Conservation (phyloP, 35 echinoderm and acorn worm species). For the Diadema setosum region DNA sequence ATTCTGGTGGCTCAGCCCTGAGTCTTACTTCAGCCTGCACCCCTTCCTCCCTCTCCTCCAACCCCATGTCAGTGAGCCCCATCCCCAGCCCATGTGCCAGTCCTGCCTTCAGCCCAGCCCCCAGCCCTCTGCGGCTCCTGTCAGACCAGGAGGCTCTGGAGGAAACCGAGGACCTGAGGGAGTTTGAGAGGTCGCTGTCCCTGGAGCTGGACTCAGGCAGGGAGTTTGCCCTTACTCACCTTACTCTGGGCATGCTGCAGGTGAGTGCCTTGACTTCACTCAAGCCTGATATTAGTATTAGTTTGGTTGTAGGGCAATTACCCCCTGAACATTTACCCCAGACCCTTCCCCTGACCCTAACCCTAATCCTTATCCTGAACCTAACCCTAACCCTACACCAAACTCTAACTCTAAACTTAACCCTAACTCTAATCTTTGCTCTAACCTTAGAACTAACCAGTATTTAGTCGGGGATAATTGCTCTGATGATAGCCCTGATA, state of each 20-base stretch:
- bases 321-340: too few relatives aligned
- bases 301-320: too few relatives aligned
- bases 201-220: conserved; percentile 49
- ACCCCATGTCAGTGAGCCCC: background rate
- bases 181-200: conserved; percentile 86
- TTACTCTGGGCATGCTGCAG: conserved; percentile 89
- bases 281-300: background rate
- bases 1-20: background rate
- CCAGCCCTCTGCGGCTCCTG: conserved; percentile 54
- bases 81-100: background rate
- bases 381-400: too few relatives aligned
- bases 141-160: conserved; percentile 84
- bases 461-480: too few relatives aligned
- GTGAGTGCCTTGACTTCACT: conserved; percentile 1
- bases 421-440: too few relatives aligned
- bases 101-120: conserved; percentile 1
- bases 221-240: conserved; percentile 88
- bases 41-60: background rate
- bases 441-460: too few relatives aligned
- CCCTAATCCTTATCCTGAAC: too few relatives aligned
- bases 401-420: too few relatives aligned
- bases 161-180: conserved; percentile 80
- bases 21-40: background rate
- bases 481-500: too few relatives aligned
- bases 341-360: too few relatives aligned